phyloP scores from a whole-genome alignment of 92 coral and sea anemone genomes.

The Desmophyllum pertusum region DNA sequence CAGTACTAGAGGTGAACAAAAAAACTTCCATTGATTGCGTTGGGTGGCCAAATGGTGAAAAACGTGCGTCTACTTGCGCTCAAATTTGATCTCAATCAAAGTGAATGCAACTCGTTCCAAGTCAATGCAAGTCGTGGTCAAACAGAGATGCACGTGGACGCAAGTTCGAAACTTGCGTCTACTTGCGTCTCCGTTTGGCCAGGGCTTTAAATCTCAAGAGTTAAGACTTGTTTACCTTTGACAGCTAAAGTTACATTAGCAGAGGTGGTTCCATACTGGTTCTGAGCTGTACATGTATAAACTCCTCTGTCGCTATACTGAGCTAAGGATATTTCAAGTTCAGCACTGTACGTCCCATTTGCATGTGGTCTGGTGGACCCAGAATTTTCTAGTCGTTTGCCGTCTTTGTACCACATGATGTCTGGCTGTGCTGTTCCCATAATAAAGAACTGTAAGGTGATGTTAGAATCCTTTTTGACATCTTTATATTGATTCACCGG shows the following conservation, averaged over 20 bases:
- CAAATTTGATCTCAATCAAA: no score
- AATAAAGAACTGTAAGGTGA: conserved; percentile 36
- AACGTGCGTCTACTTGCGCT: no score
- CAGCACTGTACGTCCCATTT: conserved; percentile 39
- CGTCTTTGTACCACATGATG: conserved; percentile 68
- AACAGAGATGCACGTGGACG: no score
- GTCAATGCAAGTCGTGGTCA: no score
- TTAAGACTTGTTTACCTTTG: conserved; percentile 38
- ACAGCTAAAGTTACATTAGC: conserved; percentile 46
- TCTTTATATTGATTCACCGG: conserved; percentile 10
- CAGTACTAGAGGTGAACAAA: no score
- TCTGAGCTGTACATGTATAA: conserved; percentile 57
- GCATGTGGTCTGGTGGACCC: conserved; percentile 1
- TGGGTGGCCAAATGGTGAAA: no score
- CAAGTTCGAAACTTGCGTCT: no score
- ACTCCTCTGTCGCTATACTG: conserved; percentile 55
- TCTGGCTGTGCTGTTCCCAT: conserved; percentile 50
- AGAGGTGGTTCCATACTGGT: conserved; percentile 52
- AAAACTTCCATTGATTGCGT: no score
- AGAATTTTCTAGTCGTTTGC: conserved; percentile 2
- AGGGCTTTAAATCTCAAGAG: neutral
- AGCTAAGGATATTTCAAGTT: conserved; percentile 21
- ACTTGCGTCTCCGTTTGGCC: no score
- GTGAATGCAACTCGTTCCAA: no score
- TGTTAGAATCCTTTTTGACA: conserved; percentile 39